Percentiles rank a stretch among this genome's conserved stretches.
Evolutionary conservation across 2,797 vertebrate species (phyloP).

Genomic region (Platyrinchus mystaceus): DNA sequence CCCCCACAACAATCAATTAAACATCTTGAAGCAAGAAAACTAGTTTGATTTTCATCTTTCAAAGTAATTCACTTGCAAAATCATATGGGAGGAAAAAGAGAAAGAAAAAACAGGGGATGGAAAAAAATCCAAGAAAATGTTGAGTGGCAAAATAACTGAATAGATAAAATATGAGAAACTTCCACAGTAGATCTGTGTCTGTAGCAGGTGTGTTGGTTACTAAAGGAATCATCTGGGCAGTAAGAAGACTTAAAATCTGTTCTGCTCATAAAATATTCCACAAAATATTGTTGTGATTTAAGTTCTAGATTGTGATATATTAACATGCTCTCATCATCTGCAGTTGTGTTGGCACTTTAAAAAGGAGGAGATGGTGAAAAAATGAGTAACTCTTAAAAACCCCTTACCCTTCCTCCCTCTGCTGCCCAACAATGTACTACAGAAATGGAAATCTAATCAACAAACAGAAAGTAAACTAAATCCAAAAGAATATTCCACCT

Average conservation of each 20-base stretch:
- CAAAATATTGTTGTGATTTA: not conserved
- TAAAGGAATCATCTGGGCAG: not conserved
- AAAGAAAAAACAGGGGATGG: rapidly evolving
- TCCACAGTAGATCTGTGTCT: not conserved
- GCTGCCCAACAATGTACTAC: not conserved
- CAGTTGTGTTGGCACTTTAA: not conserved
- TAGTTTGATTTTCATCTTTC: not conserved
- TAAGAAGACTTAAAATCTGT: not conserved
- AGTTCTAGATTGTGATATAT: not conserved
- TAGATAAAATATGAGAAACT: not conserved
- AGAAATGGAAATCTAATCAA: not conserved
- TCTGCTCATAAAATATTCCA: not conserved
- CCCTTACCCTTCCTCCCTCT: not conserved
- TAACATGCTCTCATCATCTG: not conserved
- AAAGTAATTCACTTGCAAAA: not conserved
- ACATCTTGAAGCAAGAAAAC: not conserved
- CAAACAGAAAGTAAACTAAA: not conserved
- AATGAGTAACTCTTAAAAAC: not conserved
- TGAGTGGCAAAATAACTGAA: not conserved
- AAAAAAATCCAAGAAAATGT: not conserved
- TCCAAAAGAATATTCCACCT: not conserved
- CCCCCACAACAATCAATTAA: not conserved
- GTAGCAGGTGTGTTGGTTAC: not conserved
- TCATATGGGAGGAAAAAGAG: not conserved
- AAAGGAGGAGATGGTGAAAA: not conserved